Conservation (phyloP, 2,888 invertebrate genomes). For the Pyrgus malvae region DNA sequence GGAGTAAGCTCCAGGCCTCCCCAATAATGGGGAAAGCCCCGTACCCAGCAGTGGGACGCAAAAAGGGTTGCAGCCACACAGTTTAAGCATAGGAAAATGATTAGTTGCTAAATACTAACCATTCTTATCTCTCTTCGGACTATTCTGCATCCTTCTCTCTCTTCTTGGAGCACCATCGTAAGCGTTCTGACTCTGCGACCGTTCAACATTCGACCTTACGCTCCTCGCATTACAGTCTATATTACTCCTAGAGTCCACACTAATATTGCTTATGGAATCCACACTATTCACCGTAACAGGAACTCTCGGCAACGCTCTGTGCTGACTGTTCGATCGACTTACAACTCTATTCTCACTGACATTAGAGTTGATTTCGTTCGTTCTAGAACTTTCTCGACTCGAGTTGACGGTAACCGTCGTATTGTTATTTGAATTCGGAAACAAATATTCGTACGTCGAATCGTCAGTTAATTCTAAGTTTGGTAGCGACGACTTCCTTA, state of each 20-base stretch:
- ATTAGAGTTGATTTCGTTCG: conserved; percentile 3
- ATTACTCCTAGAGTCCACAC: too few species aligned
- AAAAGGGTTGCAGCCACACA: too few species aligned
- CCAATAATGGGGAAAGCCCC: too few species aligned
- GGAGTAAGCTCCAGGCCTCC: too few species aligned
- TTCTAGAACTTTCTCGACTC: not conserved
- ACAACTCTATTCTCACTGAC: not conserved
- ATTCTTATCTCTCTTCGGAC: conserved; percentile 57
- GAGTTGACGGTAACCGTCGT: not conserved
- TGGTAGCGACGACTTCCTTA: conserved; percentile 63
- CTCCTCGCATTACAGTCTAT: conserved; percentile 40
- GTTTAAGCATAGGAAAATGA: too few species aligned
- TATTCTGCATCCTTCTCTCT: conserved; percentile 54
- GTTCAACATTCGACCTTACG: conserved; percentile 52
- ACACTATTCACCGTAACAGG: too few species aligned
- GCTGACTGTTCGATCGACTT: conserved; percentile 3
- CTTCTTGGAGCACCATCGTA: conserved; percentile 54
- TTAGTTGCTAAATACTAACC: too few species aligned
- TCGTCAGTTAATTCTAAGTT: conserved; percentile 57
- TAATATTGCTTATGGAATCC: too few species aligned
- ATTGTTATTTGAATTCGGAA: conserved; percentile 38
- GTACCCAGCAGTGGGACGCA: too few species aligned
- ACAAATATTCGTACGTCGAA: conserved; percentile 66
- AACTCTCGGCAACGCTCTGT: conserved; percentile 10
- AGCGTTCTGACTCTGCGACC: conserved; percentile 66